Percentiles rank a stretch among this genome's conserved stretches.
These are phyloP conservation scores for Nineta flava DNA, from an alignment of 2,888 invertebrate species.

Conservation along the genomic window DNA sequence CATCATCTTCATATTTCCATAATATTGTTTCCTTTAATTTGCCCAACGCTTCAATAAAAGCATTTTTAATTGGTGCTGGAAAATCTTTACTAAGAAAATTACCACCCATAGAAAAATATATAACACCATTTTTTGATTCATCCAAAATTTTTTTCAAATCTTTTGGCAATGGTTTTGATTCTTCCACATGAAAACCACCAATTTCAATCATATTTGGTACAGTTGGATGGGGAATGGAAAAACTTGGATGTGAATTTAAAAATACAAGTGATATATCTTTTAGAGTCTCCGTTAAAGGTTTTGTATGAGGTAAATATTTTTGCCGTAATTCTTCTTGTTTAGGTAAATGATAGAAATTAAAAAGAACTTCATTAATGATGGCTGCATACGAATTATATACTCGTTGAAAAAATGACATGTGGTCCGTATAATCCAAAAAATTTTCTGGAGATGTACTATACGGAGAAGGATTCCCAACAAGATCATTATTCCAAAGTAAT, in stretches of 20 bases:
- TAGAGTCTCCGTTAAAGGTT: constrained; percentile 7
- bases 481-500: constrained; percentile 13
- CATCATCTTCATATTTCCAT: constrained; percentile 33
- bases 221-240: constrained; percentile 18
- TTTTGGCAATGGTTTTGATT: constrained; percentile 3
- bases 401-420: constrained; percentile 16
- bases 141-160: constrained; percentile 21
- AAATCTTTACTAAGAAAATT: constrained; percentile 18
- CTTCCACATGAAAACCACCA: constrained; percentile 20
- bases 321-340: neutral
- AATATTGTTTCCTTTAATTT: constrained; percentile 26
- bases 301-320: constrained; percentile 17
- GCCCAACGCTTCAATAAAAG: constrained; percentile 19
- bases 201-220: constrained; percentile 21
- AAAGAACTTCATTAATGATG: constrained; percentile 16
- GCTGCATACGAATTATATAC: constrained; percentile 17
- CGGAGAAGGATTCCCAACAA: constrained; percentile 17
- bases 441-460: constrained; percentile 13
- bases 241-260: constrained; percentile 18
- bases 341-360: neutral
- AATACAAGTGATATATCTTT: constrained; percentile 17
- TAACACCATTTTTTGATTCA: constrained; percentile 19
- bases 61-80: constrained; percentile 15
- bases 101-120: constrained; percentile 24
- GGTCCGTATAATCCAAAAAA: constrained; percentile 9